Evolutionary conservation across 1,140 invertebrate genomes (phyloP), one percentile per base, ranked within the genome.

Genomic region (Aphelenchoides fujianensis): DNA sequence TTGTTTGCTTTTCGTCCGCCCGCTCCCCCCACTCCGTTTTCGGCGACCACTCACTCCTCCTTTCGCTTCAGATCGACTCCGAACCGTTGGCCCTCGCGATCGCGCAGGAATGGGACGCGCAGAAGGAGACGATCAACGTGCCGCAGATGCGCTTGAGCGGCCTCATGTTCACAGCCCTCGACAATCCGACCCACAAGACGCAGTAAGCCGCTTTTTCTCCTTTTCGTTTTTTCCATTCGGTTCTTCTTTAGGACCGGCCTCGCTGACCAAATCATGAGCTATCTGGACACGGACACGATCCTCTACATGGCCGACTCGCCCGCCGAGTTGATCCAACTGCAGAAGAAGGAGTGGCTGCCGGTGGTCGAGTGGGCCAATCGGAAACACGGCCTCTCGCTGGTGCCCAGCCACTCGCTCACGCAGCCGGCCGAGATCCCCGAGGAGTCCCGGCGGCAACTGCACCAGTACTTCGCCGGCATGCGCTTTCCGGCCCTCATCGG

Each of bases 101-200:
- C 41, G 92, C 93, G 2, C 89, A 90, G 57, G 94, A 97, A 88
- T 97, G 94, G 92, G 89, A 92, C 79, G 86, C 89, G n/a, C 93
- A 97, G 84, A 89, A 89, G 72, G 88, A 91, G 37, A 87, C 87
- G 69, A 91, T 97, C 69, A 85, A 90, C 68, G 89, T 89, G 79
- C 89, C 90, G 69, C 85, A 93, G 90, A 84, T 82, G 81, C 75
- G 74, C 27, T 71, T 84, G 16, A 95, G 91, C 27, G 89, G 90
- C n/a, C 86, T 97, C 3, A 91, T 91, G 79, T 94, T 92, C 79
- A 95, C 92, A 36, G 89, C 90, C 69, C 85, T 94, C 57, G 95
- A 97, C 84, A 97, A 97, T 87, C 94, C 94, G 19, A 90, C 91
- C 76, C 89, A 90, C 73, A 87, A 90, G 66, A 90, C 85, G n/a